A percentile compares a stretch with the other conserved stretches of the same genome.
phyloP scores from a whole-genome alignment of 2,888 invertebrate species.

The Lithophane leautieri region DNA sequence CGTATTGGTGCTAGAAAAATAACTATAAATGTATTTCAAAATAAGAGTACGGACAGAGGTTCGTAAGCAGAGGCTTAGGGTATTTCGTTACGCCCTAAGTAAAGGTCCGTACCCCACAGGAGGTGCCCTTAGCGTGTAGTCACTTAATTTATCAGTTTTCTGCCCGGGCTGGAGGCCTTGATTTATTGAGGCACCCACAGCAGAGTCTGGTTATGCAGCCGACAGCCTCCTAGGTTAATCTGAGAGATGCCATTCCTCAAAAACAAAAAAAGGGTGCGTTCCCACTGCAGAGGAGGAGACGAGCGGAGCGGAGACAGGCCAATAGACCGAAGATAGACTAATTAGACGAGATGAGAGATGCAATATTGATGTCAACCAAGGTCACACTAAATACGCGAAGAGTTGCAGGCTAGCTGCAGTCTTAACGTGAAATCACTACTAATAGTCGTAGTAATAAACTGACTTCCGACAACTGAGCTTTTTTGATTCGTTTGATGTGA shows the following conservation, averaged over 20 bases:
- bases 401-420: background rate
- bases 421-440: background rate
- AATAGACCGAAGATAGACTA: too few species aligned
- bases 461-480: background rate
- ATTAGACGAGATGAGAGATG: background rate
- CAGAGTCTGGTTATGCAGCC: background rate
- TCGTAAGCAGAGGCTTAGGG: too few species aligned
- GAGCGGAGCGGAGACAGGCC: background rate
- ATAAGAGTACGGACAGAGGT: background rate
- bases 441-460: background rate
- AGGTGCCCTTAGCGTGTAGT: background rate
- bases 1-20: constrained; percentile 38
- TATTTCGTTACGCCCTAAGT: background rate
- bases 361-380: background rate
- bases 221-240: background rate
- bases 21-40: background rate
- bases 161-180: too few species aligned
- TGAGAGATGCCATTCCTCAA: background rate
- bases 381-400: background rate
- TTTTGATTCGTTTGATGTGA: background rate
- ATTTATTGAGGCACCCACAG: background rate
- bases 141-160: background rate
- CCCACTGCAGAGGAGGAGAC: background rate
- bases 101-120: background rate
- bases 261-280: background rate